Evolutionary conservation across 2,113 vertebrate genomes (phyloP).

Genomic region (Mustela lutreola): DNA sequence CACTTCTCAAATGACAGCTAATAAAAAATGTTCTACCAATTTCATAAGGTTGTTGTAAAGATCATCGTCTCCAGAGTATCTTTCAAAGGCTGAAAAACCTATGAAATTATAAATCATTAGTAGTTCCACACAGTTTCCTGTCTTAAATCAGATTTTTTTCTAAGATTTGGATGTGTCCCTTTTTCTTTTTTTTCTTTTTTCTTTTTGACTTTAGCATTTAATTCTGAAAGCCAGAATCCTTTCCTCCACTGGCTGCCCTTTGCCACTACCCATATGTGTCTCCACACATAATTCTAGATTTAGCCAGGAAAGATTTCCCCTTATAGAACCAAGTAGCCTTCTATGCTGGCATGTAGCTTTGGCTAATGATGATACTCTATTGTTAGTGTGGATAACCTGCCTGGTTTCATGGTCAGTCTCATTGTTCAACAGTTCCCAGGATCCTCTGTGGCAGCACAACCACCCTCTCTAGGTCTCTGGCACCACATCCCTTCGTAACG

Average conservation of each 20-base stretch:
- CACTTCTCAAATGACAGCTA: background rate
- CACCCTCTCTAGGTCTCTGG: background rate
- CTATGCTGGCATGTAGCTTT: background rate
- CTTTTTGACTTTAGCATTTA: background rate
- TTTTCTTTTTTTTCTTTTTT: background rate
- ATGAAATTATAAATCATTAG: slow-evolving; percentile 2
- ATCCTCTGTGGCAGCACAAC: background rate
- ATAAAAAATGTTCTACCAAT: background rate
- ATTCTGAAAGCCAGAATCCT: background rate
- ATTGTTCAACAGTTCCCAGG: background rate
- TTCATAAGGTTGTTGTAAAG: background rate
- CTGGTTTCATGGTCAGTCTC: background rate
- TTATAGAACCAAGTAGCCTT: background rate
- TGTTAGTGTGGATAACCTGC: background rate
- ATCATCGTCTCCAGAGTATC: background rate
- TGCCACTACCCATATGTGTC: background rate
- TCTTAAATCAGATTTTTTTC: slow-evolving; percentile 18
- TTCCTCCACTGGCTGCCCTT: background rate
- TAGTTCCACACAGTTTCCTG: background rate
- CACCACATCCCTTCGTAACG: background rate
- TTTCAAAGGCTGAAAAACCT: background rate
- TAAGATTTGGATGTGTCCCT: background rate
- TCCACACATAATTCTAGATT: background rate
- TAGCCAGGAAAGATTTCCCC: background rate
- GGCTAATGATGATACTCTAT: background rate